Base-by-base conservation (phyloP, 2,888 invertebrate genomes). In the Camponotus fellah region DNA sequence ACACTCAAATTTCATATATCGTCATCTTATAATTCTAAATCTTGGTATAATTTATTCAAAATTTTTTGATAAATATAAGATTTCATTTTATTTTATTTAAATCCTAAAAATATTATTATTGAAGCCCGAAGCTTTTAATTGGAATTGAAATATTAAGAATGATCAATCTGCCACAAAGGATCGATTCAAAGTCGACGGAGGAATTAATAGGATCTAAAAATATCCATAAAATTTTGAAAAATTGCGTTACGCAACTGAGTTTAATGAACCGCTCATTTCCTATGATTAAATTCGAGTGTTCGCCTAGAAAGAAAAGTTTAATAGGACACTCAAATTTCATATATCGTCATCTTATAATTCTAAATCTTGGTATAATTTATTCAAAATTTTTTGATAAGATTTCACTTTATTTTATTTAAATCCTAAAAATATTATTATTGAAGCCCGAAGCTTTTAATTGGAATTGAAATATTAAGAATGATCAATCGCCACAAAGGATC, bases 211-310 rank as follows among this genome's bases (percentile, higher is more conserved):
- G 26, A 21, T 40, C 21, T 0, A 9, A 0, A 14, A 32, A 32
- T 62, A 32, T 46, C 10, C 12, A 10, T 10, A 60, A 69, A 65
- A 65, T 53, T 69, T 69, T 53, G 32, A 49, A 49, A 53, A 49
- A 32, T 53, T 1, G 2, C 9, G 32, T 53, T n/a, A 34, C n/a
- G 79, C 69, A 79, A 79, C 1, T 37, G 69, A 17, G 60, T 79
- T 69, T 69, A 79, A 69, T 69, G 69, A 79, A 79, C 79, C 79
- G 60, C 56, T 58, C 82, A 60, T 76, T 82, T 76, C 66, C 82
- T 82, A 66, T 46, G 76, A 75, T 82, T 75, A 75, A 75, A 62
- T 6, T 12, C 32, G 17, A 74, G 26, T 40, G 40, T 40, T 37
- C 21, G 21, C 9, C 14, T 71, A 21, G 37, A 21, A 17, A 53